phyloP scores from a whole-genome alignment of 2,888 invertebrate species.

The Marronus borbonicus region DNA sequence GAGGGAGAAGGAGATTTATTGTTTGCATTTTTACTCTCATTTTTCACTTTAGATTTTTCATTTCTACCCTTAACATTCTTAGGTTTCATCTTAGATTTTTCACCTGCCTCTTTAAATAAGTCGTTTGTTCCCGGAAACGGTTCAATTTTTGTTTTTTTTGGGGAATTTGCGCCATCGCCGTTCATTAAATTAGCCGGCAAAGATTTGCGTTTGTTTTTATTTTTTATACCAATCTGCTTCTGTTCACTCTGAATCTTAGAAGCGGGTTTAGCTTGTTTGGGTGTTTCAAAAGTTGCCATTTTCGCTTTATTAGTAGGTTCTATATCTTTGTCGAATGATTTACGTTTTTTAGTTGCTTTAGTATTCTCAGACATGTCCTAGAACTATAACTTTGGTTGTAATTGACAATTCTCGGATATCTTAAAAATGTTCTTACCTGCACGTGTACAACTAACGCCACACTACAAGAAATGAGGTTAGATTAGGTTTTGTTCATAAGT shows the following conservation, averaged over 20 bases:
- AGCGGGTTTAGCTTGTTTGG: conserved; percentile 20
- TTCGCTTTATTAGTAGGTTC: neutral
- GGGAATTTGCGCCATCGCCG: conserved; percentile 22
- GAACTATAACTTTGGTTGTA: neutral
- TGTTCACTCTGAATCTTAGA: conserved; percentile 31
- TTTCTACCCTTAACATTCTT: neutral
- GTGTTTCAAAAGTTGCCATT: conserved; percentile 28
- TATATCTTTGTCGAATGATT: conserved; percentile 4
- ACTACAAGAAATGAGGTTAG: conserved; percentile 18
- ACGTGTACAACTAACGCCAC: conserved; percentile 20
- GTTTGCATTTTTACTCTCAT: neutral
- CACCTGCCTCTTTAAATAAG: neutral
- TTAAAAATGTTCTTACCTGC: conserved; percentile 7
- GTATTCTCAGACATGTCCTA: neutral
- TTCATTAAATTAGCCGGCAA: conserved; percentile 33
- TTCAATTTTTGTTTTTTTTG: conserved; percentile 44
- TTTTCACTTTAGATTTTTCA: neutral
- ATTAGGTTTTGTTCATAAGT: neutral
- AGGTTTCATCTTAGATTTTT: neutral
- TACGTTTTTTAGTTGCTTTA: conserved; percentile 2
- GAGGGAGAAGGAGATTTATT: neutral
- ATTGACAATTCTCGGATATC: neutral
- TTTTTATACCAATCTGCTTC: conserved; percentile 20
- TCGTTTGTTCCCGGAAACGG: conserved; percentile 30
- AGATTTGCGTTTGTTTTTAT: conserved; percentile 43